Evolutionary conservation across 2,113 vertebrate genomes (phyloP), one percentile per base, ranked within the genome.

Genomic region (Suricata suricatta): DNA sequence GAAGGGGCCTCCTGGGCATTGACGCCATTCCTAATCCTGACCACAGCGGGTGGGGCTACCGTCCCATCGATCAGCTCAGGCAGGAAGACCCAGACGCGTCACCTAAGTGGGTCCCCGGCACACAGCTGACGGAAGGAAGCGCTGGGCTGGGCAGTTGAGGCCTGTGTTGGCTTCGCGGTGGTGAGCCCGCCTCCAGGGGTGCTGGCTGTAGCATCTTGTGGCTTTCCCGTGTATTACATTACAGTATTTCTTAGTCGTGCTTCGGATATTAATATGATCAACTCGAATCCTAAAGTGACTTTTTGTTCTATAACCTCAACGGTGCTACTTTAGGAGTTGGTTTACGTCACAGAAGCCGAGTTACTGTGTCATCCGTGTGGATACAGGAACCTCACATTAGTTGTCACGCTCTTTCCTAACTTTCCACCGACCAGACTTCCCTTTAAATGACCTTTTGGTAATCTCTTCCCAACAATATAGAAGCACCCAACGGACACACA

Each of bases 321-420:
- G 0, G 1, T 0, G 0, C 21, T 29, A 2, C 41, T 57, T 10
- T 31, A 14, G 7, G 27, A 12, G 50, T 8, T 47, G 44, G 11
- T 14, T 25, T 10, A 14, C 25, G 41, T 52, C 54, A 1, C 4
- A 12, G 44, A 35, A 13, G 35, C 41, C 31, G 8, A 0, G 41
- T 81, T 5, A 29, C 33, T 5, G 0, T 2, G 3, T 11, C 60
- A 15, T 77, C 69, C 33, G 1, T 15, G 4, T 19, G 3, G 14
- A 3, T 8, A 1, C 3, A 11, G n/a, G 7, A 64, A 6, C 3
- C 31, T 14, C 8, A 25, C 0, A 5, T 14, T 5, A 0, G 2
- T 41, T 29, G 21, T 21, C 27, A 9, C 0, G 11, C 5, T 5
- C 21, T 17, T 16, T 27, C 68, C 38, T 21, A 23, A 15, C 31